Percentiles rank a stretch among this genome's conserved stretches.
Conservation (phyloP, 2,888 invertebrate species). For the Busseola fusca region DNA sequence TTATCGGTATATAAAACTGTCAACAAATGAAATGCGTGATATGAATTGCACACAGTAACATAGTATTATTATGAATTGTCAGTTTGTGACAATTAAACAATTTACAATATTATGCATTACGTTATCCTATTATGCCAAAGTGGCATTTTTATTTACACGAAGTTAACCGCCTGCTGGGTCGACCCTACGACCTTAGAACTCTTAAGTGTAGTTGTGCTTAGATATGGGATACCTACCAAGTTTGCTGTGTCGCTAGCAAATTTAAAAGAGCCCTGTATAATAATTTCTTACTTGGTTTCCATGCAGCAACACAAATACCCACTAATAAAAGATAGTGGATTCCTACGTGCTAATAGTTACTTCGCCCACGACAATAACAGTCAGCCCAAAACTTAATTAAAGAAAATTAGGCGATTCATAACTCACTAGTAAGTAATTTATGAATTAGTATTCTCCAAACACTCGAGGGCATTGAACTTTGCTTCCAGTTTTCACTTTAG, state of each 20-base stretch:
- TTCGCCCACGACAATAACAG: slow-evolving; percentile 4
- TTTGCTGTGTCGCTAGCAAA: neutral
- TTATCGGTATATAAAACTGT: too few species aligned
- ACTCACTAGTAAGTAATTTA: slow-evolving; percentile 15
- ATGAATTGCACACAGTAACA: too few species aligned
- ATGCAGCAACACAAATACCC: neutral
- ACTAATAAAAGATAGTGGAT: neutral
- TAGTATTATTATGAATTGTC: too few species aligned
- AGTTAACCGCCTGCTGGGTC: too few species aligned
- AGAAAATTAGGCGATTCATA: slow-evolving; percentile 26
- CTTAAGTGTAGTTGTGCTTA: too few species aligned
- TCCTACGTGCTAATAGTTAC: neutral
- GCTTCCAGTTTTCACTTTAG: neutral
- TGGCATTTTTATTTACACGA: too few species aligned
- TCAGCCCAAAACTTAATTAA: slow-evolving; percentile 22
- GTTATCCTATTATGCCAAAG: too few species aligned
- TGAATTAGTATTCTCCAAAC: slow-evolving; percentile 33
- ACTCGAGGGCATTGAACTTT: slow-evolving; percentile 24
- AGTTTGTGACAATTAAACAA: too few species aligned
- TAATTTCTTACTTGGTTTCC: neutral
- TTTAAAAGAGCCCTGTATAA: neutral
- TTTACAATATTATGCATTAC: too few species aligned
- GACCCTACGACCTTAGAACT: too few species aligned
- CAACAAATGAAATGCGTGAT: too few species aligned
- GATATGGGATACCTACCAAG: neutral